Conservation (phyloP, 2,888 invertebrate species). For the Erebia aethiops region DNA sequence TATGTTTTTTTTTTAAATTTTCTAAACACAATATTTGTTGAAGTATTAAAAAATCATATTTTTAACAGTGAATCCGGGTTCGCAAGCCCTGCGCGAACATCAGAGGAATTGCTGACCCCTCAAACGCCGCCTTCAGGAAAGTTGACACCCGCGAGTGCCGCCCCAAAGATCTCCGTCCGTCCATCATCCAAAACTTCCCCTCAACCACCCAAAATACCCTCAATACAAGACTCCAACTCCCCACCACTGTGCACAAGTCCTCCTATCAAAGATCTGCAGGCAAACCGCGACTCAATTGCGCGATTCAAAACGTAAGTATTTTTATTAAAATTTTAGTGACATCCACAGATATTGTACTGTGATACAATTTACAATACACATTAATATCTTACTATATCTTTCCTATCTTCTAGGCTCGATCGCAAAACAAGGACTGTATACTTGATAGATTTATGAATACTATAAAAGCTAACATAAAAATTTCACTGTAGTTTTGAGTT, state of each 20-base stretch:
- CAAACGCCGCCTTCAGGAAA: conserved; percentile 65
- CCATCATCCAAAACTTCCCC: conserved; percentile 50
- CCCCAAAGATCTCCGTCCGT: conserved; percentile 46
- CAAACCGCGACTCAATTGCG: conserved; percentile 70
- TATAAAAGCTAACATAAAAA: conserved; percentile 31
- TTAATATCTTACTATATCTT: conserved; percentile 36
- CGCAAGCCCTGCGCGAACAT: conserved; percentile 71
- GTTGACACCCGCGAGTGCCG: conserved; percentile 45
- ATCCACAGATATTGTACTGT: not conserved
- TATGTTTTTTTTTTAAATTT: no score
- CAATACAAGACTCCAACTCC: conserved; percentile 60
- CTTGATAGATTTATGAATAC: conserved; percentile 37
- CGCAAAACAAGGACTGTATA: conserved; percentile 41
- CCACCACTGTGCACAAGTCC: conserved; percentile 76
- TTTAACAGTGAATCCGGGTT: conserved; percentile 71
- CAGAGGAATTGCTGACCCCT: conserved; percentile 71
- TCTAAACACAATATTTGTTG: no score
- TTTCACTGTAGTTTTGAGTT: conserved; percentile 35
- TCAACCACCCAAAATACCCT: conserved; percentile 47
- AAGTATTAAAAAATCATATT: not conserved
- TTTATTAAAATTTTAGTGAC: not conserved
- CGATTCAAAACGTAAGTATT: conserved; percentile 77
- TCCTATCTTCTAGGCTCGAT: conserved; percentile 41
- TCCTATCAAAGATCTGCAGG: conserved; percentile 63
- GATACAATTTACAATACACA: conserved; percentile 7